These are phyloP conservation scores for Caracal caracal DNA, from an alignment of 2,113 vertebrate species.

Conservation along the genomic window DNA sequence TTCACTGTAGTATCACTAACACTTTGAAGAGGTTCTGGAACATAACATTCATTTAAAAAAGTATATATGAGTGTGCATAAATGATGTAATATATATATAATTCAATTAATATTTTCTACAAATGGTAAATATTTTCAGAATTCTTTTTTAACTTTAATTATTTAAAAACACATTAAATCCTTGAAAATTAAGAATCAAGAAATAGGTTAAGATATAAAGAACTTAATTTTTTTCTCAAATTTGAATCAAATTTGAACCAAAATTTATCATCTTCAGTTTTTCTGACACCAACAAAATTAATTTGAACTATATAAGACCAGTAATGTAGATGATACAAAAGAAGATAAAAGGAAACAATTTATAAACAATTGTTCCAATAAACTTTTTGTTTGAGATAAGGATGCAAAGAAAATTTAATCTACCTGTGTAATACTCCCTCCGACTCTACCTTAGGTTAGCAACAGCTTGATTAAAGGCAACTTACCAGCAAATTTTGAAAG, in stretches of 20 bases:
- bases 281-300: not conserved
- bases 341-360: not conserved
- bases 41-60: not conserved
- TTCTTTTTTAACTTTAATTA: not conserved
- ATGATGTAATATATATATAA: not conserved
- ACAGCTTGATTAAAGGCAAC: not conserved
- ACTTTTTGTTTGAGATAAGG: not conserved
- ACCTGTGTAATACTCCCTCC: not conserved
- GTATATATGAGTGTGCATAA: not conserved
- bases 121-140: not conserved
- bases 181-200: not conserved
- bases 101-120: not conserved
- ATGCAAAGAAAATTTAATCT: not conserved
- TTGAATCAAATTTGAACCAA: not conserved
- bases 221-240: not conserved
- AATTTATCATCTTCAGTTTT: not conserved
- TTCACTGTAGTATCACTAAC: not conserved
- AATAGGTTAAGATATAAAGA: not conserved
- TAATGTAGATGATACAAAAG: not conserved
- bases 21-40: not conserved
- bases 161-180: not conserved
- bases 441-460: not conserved
- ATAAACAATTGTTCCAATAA: not conserved
- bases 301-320: not conserved
- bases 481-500: slow-evolving; percentile 3